Base-by-base conservation (phyloP, 2,797 vertebrate genomes). In the Microcaecilia unicolor region DNA sequence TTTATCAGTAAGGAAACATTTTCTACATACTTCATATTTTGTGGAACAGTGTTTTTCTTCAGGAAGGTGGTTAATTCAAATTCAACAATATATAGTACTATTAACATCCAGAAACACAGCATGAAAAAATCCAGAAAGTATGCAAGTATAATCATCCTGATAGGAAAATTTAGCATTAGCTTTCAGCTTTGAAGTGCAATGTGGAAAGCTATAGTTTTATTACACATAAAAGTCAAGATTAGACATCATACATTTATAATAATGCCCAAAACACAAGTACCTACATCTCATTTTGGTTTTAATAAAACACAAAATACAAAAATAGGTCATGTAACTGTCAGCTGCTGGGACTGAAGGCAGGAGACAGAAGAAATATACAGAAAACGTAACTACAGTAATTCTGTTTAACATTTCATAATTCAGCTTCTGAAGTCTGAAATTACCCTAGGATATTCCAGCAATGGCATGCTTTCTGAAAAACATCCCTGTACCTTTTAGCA, bases 381-480 rank as follows among this genome's bases (percentile, higher is more conserved):
- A 20, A 5, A n/a, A 8, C 20, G 41, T 23, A 61, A 54, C 43
- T 62, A 47, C 56, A 72, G 68, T 41, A 64, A 59, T 68, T 68
- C 48, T 55, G 68, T 67, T 67, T 67, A 41, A 71, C 62, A 42
- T 61, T 71, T 72, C 50, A 63, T 44, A 54, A 36, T 60, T 64
- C 56, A 67, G 64, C 72, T 55, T 59, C 49, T 43, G 42, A 74
- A 70, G 51, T 67, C 48, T 67, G 57, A 58, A 67, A 65, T 62
- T 64, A 76, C 78, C 81, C 84, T 73, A 67, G 79, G 82, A 86
- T 80, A 85, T 70, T 80, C 75, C 73, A 91, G 91, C 88, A 92
- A 93, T 91, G 81, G 81, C 71, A 72, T 82, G 83, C 87, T 65
- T 89, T 90, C 89, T 90, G 87, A 84, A 84, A 80, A 88, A 86